phyloP scores from a whole-genome alignment of 2,797 vertebrate species.

The Arnoldichthys spilopterus region DNA sequence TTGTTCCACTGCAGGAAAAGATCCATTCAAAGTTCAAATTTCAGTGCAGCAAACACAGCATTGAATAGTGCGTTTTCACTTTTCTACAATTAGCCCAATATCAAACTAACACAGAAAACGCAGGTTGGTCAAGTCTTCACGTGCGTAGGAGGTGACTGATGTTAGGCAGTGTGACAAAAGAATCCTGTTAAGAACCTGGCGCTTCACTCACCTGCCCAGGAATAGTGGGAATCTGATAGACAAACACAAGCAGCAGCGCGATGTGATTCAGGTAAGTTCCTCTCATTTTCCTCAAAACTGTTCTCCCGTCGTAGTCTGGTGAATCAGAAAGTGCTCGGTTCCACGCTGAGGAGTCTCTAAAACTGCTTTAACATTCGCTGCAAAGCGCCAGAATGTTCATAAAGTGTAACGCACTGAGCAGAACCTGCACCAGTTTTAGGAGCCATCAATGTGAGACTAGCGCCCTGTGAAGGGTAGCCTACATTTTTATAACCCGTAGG shows the following conservation, averaged over 20 bases:
- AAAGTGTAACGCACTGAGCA: too few relatives aligned
- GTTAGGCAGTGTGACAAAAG: too few relatives aligned
- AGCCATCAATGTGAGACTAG: constrained; percentile 42
- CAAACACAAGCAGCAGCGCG: constrained; percentile 60
- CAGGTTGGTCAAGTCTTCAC: neutral
- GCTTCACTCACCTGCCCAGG: constrained; percentile 76
- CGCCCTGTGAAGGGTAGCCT: constrained; percentile 58
- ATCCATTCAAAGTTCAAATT: neutral
- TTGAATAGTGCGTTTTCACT: too few relatives aligned
- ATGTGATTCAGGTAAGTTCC: constrained; percentile 46
- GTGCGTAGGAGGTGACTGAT: too few relatives aligned
- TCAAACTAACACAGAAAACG: neutral
- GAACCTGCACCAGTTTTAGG: constrained; percentile 24
- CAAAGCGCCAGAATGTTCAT: neutral
- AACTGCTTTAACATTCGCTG: neutral
- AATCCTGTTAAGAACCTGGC: neutral
- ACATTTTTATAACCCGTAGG: constrained; percentile 50
- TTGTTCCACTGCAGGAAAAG: too few relatives aligned
- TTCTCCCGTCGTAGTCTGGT: neutral
- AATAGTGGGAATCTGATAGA: constrained; percentile 63
- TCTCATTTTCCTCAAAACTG: constrained; percentile 68
- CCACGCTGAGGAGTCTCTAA: neutral
- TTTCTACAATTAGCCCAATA: neutral
- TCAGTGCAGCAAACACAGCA: neutral
- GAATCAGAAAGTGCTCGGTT: neutral